Conservation (phyloP, 2,888 invertebrate genomes). For the Polymixis lichenea region DNA sequence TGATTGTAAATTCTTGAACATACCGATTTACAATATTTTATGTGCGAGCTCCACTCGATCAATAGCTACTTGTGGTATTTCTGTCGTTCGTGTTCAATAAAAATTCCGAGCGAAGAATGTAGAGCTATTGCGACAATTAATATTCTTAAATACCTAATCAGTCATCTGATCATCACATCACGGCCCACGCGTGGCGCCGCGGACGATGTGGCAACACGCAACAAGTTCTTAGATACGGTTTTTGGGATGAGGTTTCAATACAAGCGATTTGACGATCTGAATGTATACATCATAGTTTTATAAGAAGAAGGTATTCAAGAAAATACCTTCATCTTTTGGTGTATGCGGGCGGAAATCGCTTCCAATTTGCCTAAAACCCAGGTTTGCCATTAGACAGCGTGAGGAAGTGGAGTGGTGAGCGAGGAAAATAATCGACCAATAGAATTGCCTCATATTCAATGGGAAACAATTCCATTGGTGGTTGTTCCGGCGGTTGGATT, state of each 20-base stretch:
- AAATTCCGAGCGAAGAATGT: conserved; percentile 77
- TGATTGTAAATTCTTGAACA: conserved; percentile 7
- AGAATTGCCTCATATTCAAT: not conserved
- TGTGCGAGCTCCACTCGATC: conserved; percentile 41
- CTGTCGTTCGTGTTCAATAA: conserved; percentile 71
- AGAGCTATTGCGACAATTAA: conserved; percentile 84
- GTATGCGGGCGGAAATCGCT: conserved; percentile 15
- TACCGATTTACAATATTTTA: conserved; percentile 32
- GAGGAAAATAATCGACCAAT: not conserved
- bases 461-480: not conserved
- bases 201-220: conserved; percentile 67
- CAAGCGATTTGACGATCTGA: conserved; percentile 56
- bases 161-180: conserved; percentile 85
- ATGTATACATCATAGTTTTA: conserved; percentile 7
- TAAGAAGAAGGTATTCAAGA: not conserved
- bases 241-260: conserved; percentile 60
- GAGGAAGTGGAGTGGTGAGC: not conserved
- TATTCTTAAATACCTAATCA: conserved; percentile 88
- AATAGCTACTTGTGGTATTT: conserved; percentile 55
- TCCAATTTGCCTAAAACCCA: not conserved
- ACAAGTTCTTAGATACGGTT: conserved; percentile 61
- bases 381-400: not conserved
- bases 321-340: not conserved
- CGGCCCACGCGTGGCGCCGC: conserved; percentile 85
- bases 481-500: too few relatives aligned